A percentile compares a stretch with the other conserved stretches of the same genome.
Conservation (phyloP, 2,888 invertebrate genomes). For the Parthenolecanium corni region DNA sequence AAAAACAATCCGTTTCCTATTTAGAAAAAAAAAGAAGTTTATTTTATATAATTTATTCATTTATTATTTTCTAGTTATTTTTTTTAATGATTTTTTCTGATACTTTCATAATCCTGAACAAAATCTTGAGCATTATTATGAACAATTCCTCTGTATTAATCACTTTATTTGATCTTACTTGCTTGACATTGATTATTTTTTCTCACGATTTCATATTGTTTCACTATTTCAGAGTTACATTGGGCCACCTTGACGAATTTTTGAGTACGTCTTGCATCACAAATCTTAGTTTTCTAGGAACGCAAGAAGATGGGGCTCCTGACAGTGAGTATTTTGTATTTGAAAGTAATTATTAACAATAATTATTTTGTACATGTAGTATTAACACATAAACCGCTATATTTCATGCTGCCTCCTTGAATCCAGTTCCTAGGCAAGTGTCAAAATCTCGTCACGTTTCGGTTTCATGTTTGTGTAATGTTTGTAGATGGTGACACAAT, state of each 20-base stretch:
- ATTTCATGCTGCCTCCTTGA: not conserved
- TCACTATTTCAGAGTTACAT: conserved; percentile 55
- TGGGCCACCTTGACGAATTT: conserved; percentile 91
- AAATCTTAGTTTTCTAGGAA: conserved; percentile 87
- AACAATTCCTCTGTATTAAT: no score
- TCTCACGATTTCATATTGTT: not conserved
- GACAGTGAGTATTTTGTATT: conserved; percentile 48
- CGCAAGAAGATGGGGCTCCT: conserved; percentile 82
- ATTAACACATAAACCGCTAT: not conserved
- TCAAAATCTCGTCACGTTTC: no score
- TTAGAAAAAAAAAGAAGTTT: no score
- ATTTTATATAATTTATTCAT: no score
- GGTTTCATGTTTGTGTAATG: no score
- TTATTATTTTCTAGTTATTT: not conserved
- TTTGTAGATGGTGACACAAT: no score
- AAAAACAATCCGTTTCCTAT: no score
- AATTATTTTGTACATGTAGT: not conserved
- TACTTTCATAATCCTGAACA: no score
- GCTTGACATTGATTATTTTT: no score
- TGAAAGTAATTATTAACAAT: not conserved
- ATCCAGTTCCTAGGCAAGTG: no score
- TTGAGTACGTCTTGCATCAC: conserved; percentile 95
- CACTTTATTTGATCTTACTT: no score
- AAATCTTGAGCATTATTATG: no score
- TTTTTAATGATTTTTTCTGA: not conserved